These are phyloP conservation scores for Gymnocephalus cernua DNA, from an alignment of 2,113 vertebrate genomes.

Conservation along the genomic window DNA sequence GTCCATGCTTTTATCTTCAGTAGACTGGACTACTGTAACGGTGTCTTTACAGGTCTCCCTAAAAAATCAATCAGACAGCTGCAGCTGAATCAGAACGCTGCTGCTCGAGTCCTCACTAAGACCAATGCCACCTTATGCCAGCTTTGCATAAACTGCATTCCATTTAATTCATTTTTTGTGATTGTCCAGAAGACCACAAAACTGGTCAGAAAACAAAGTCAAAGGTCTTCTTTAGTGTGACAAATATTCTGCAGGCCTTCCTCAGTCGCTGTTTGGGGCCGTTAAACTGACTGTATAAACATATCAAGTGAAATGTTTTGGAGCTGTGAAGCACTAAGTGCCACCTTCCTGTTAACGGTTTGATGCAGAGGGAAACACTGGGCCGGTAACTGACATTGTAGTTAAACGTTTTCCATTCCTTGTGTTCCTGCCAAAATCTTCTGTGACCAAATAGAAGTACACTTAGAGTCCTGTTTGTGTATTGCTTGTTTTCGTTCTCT, in stretches of 20 bases:
- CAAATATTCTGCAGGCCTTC: not conserved
- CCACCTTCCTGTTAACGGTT: not conserved
- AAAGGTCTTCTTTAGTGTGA: not conserved
- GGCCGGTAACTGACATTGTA: not conserved
- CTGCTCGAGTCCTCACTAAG: too few species aligned
- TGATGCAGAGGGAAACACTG: not conserved
- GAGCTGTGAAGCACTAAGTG: not conserved
- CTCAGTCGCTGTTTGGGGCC: not conserved
- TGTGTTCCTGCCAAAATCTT: not conserved
- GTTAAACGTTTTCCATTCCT: not conserved
- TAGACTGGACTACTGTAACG: too few species aligned
- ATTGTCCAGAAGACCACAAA: not conserved
- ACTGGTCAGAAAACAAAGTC: not conserved
- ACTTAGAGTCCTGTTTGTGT: not conserved
- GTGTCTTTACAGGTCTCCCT: too few species aligned
- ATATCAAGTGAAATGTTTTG: not conserved
- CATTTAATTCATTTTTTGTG: not conserved
- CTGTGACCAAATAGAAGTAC: conserved; percentile 2
- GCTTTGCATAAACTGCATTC: too few species aligned
- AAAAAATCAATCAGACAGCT: too few species aligned
- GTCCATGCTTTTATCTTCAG: too few species aligned
- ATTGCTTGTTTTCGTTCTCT: not conserved
- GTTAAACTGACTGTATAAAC: conserved; percentile 1
- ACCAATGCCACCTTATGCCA: too few species aligned
- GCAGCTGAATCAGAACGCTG: too few species aligned